Evolutionary conservation across 2,888 invertebrate species (phyloP), one percentile per base, ranked within the genome.

Genomic region (Drosophila suboccidentalis): DNA sequence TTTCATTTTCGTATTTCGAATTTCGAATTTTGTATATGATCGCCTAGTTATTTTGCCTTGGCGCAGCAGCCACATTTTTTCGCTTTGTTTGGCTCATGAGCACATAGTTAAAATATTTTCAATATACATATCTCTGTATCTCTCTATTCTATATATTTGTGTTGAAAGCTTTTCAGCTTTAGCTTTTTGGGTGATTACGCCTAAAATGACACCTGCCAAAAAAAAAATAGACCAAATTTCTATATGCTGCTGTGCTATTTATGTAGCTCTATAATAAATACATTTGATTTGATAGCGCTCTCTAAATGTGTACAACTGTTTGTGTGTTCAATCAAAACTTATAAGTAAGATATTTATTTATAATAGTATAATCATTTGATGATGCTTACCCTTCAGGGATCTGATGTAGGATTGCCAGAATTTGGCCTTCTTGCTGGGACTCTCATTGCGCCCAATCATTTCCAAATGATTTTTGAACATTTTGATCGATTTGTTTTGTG

Each of bases 351-450:
- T 22, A n/a, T 26, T 9, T 11, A 11, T 19, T 22, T 15, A 15
- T 9, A 6, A 5, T 43, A 6, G 2, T 43, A 19, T 11, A 22
- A 6, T 34, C 9, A n/a, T 22, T n/a, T 10, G 26, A 19, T 36
- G 3, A 13, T 75, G 80, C 93, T 94, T 94, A 97, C 97, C 97
- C 95, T 97, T 97, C 89, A 97, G 95, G 94, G 97, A 97, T 94
- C 97, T 95, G 93, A 97, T 97, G 93, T 96, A 97, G 92, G 97
- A 97, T 94, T 97, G 97, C 97, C 97, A 97, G 94, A 97, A 97
- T 94, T 95, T 97, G 93, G 97, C 97, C 94, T 97, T 97, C 94
- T 96, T 97, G 94, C 96, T 96, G 93, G 97, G 95, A 93, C 96
- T 95, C 94, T 97, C 97, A 93, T 97, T 97, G 94, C 97, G 96